These are phyloP conservation scores for Molossus alvarezi DNA, from an alignment of 2,797 vertebrate genomes.

Conservation along the genomic window DNA sequence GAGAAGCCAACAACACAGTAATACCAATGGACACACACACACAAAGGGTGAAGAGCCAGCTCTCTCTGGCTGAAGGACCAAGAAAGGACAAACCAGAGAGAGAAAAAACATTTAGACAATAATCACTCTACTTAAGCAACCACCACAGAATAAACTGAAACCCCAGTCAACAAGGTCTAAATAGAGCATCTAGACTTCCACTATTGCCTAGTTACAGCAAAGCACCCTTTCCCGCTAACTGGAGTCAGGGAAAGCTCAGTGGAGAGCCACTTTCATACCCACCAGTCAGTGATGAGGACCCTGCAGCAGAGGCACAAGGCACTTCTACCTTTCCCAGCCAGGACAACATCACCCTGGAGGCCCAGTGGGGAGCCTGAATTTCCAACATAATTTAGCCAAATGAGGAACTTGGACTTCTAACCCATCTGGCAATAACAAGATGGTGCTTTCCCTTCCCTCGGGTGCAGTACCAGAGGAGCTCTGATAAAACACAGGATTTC, in stretches of 20 bases:
- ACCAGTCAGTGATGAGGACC: neutral
- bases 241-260: neutral
- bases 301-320: neutral
- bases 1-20: neutral
- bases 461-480: neutral
- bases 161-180: neutral
- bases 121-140: neutral
- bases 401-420: neutral
- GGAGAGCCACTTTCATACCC: neutral
- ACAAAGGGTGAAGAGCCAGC: neutral
- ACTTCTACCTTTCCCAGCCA: neutral
- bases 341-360: neutral
- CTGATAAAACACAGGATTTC: neutral
- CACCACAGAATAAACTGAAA: neutral
- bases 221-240: neutral
- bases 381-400: neutral
- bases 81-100: neutral
- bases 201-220: neutral
- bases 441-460: neutral
- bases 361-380: neutral
- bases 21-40: neutral
- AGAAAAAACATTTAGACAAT: neutral
- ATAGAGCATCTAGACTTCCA: neutral
- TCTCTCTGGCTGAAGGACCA: neutral
- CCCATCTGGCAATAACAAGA: neutral